A percentile compares a stretch with the other conserved stretches of the same genome.
These are phyloP conservation scores for Nettapus auritus DNA, from an alignment of 2,113 vertebrate species.

Conservation along the genomic window DNA sequence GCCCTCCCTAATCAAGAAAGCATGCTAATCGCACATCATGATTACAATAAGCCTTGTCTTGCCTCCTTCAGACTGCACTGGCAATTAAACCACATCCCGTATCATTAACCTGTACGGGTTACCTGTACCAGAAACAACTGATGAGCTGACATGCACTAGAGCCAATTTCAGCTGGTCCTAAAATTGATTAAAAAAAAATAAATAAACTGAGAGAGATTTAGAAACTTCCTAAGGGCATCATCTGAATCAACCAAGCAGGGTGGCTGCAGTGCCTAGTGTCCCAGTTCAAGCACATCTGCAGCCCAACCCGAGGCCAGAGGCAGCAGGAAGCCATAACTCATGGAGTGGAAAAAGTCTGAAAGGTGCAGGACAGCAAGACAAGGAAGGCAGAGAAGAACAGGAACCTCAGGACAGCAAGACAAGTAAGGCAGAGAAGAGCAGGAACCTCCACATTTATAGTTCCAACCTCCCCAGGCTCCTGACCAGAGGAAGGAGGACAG, in stretches of 20 bases:
- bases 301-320: neutral
- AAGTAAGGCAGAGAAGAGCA: neutral
- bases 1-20: neutral
- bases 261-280: neutral
- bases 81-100: neutral
- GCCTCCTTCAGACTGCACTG: neutral
- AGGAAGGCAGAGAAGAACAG: neutral
- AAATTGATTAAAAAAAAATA: neutral
- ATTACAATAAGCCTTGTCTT: neutral
- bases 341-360: rapidly evolving
- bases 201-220: neutral
- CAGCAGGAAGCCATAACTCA: rapidly evolving
- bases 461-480: neutral
- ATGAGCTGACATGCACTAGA: neutral
- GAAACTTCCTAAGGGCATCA: neutral
- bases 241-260: neutral
- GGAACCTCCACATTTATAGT: neutral
- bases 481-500: neutral
- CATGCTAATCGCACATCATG: neutral
- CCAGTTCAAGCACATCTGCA: neutral
- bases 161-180: neutral
- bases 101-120: neutral
- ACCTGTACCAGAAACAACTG: neutral
- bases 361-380: neutral
- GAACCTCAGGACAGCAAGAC: neutral